A percentile compares a stretch with the other conserved stretches of the same genome.
These are phyloP conservation scores for Melieria picta DNA, from an alignment of 2,888 invertebrate species.

Conservation along the genomic window DNA sequence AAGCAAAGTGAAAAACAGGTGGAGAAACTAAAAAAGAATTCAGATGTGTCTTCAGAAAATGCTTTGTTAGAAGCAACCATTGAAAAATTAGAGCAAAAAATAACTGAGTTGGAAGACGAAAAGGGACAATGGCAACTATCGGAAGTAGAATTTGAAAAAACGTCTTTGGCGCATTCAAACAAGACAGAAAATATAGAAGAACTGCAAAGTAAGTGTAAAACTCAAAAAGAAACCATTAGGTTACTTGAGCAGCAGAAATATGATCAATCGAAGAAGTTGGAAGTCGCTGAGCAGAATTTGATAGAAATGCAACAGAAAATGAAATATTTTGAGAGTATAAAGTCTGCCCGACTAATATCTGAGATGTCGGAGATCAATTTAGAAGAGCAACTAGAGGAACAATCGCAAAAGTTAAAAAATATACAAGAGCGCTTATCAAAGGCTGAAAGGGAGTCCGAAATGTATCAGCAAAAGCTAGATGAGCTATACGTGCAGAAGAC, in stretches of 20 bases:
- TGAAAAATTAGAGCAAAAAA: constrained; percentile 75
- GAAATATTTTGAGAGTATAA: constrained; percentile 69
- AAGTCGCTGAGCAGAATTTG: constrained; percentile 70
- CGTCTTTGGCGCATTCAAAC: neutral
- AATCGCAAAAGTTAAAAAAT: constrained; percentile 58
- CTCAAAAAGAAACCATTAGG: constrained; percentile 55
- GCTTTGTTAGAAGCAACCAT: constrained; percentile 73
- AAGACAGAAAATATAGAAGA: neutral
- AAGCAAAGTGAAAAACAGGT: constrained; percentile 82
- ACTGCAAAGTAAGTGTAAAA: constrained; percentile 50
- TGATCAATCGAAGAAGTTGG: constrained; percentile 71
- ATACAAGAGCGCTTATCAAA: constrained; percentile 68
- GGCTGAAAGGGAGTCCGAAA: constrained; percentile 69
- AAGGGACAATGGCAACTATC: constrained; percentile 87
- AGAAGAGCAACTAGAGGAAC: constrained; percentile 77
- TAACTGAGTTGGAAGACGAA: constrained; percentile 88
- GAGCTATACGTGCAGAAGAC: constrained; percentile 71
- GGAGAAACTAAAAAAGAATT: constrained; percentile 73
- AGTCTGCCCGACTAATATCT: constrained; percentile 75
- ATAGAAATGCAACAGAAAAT: constrained; percentile 60
- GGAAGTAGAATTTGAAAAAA: constrained; percentile 42
- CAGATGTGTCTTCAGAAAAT: constrained; percentile 76
- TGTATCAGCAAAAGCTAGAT: constrained; percentile 56
- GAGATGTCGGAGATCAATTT: constrained; percentile 82
- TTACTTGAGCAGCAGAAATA: constrained; percentile 71